Evolutionary conservation across 2,888 invertebrate genomes (phyloP).

Genomic region (Dasypolia templi): DNA sequence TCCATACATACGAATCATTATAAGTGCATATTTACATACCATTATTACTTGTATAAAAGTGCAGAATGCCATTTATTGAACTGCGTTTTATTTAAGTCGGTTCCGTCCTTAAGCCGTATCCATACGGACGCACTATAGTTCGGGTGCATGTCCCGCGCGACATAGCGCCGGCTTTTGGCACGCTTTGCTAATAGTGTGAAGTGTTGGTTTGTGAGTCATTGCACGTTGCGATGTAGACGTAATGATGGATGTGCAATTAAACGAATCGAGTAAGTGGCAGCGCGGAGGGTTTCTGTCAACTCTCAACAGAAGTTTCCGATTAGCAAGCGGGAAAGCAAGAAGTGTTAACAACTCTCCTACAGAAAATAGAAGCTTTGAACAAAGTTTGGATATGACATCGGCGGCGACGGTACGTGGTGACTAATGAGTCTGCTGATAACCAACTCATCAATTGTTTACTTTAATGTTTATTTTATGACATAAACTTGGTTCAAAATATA

Average conservation of each 20-base stretch:
- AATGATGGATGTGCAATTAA: conserved; percentile 86
- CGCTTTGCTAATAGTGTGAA: conserved; percentile 78
- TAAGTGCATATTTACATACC: conserved; percentile 65
- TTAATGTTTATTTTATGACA: conserved; percentile 40
- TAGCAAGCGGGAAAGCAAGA: conserved; percentile 80
- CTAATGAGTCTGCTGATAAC: conserved; percentile 52
- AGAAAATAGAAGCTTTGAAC: conserved; percentile 78
- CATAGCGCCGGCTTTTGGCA: conserved; percentile 80
- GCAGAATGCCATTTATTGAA: conserved; percentile 62
- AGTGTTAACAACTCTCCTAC: conserved; percentile 76
- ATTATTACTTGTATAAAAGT: conserved; percentile 60
- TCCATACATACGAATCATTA: conserved; percentile 65
- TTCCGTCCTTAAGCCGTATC: conserved; percentile 49
- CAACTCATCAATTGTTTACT: conserved; percentile 39
- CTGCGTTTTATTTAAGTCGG: conserved; percentile 61
- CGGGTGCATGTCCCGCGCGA: conserved; percentile 66
- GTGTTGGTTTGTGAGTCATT: conserved; percentile 83
- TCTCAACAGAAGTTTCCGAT: conserved; percentile 87
- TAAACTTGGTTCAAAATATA: conserved; percentile 19
- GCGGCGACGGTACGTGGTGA: conserved; percentile 73
- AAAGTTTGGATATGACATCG: conserved; percentile 75
- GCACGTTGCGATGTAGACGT: conserved; percentile 83
- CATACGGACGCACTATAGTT: conserved; percentile 65
- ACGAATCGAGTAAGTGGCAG: conserved; percentile 85
- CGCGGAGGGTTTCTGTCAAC: conserved; percentile 87